A percentile compares a stretch with the other conserved stretches of the same genome.
Conservation (phyloP, 2,113 vertebrate genomes). For the Poicephalus meyeri region DNA sequence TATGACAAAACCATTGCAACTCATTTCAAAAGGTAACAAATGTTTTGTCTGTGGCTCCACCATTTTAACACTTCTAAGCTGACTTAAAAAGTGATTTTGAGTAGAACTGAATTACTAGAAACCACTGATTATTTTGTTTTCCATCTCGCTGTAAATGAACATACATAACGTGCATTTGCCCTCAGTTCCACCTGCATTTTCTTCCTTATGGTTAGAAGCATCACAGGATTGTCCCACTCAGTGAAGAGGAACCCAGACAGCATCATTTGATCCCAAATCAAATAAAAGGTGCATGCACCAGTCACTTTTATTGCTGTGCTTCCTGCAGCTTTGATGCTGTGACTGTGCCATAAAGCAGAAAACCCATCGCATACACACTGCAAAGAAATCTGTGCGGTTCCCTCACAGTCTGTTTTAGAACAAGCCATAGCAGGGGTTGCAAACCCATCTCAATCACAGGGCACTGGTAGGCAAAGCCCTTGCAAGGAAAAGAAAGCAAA, state of each 20-base stretch:
- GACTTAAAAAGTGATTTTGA: background rate
- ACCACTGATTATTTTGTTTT: background rate
- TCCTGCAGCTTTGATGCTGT: background rate
- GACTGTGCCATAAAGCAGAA: background rate
- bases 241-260: background rate
- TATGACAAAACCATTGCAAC: slow-evolving; percentile 43
- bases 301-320: background rate
- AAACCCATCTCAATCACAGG: background rate
- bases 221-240: background rate
- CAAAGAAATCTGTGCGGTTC: background rate
- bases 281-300: background rate
- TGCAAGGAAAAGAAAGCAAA: background rate
- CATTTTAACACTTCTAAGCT: slow-evolving; percentile 13
- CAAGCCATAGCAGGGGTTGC: background rate
- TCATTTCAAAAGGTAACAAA: slow-evolving; percentile 55
- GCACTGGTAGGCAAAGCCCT: background rate
- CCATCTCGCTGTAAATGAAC: slow-evolving; percentile 7
- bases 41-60: slow-evolving; percentile 51
- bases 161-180: background rate
- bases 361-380: accelerated
- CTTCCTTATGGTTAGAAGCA: background rate
- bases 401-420: background rate
- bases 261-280: background rate
- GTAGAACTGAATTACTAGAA: background rate
- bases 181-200: background rate